Percentiles rank a stretch among this genome's conserved stretches.
Evolutionary conservation across 2,888 invertebrate species (phyloP).

Genomic region (Aleiodes leptofemur): DNA sequence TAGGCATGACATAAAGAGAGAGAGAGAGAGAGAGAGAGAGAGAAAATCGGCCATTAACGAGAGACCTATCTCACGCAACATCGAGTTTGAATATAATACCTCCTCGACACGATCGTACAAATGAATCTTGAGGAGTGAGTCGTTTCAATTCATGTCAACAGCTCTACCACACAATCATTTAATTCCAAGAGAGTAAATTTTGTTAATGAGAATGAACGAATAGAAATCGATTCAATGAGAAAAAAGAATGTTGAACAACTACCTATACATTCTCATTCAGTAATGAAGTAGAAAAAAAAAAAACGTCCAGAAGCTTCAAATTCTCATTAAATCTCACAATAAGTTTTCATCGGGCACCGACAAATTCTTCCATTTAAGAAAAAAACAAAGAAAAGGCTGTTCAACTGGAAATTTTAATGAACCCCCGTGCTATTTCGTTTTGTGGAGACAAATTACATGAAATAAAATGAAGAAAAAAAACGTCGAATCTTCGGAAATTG

Average conservation of each 20-base stretch:
- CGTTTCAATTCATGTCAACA: slow-evolving; percentile 38
- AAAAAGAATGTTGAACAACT: neutral
- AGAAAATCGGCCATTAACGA: slow-evolving; percentile 46
- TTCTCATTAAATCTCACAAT: slow-evolving; percentile 40
- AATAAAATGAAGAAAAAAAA: neutral
- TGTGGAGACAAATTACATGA: neutral
- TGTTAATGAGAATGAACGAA: slow-evolving; percentile 31
- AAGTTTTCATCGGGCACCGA: slow-evolving; percentile 3
- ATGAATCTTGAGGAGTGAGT: slow-evolving; percentile 49
- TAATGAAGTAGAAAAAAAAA: slow-evolving; percentile 23
- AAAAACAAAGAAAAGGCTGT: neutral
- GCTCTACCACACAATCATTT: slow-evolving; percentile 13
- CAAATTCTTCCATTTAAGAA: too few species aligned
- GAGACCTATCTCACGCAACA: slow-evolving; percentile 57
- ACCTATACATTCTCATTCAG: neutral
- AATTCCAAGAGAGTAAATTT: slow-evolving; percentile 25
- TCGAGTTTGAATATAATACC: slow-evolving; percentile 60
- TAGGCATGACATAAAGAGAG: neutral
- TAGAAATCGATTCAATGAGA: slow-evolving; percentile 17
- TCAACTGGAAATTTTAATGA: slow-evolving; percentile 4
- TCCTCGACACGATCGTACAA: slow-evolving; percentile 52
- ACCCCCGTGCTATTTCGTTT: neutral
- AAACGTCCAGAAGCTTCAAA: slow-evolving; percentile 30
- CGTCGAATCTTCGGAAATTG: neutral
- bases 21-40: neutral